phyloP scores from a whole-genome alignment of 2,888 invertebrate species.

The Platerodrilus igneus region DNA sequence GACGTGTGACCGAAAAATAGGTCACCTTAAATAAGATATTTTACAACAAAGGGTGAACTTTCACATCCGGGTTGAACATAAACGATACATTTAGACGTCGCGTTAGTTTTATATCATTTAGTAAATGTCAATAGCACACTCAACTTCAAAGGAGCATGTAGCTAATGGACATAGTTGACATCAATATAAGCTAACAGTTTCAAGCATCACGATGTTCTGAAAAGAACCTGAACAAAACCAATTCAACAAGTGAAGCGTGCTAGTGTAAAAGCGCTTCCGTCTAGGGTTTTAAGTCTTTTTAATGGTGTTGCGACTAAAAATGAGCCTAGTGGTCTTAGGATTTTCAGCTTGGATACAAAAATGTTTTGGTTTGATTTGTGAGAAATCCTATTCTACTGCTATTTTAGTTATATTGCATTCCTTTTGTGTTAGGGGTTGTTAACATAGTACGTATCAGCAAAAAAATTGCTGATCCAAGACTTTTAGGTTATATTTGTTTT shows the following conservation, averaged over 20 bases:
- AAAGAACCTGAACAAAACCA: conserved; percentile 27
- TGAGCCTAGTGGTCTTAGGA: conserved; percentile 12
- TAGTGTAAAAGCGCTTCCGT: conserved; percentile 26
- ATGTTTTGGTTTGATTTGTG: too few relatives aligned
- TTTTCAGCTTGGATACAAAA: too few relatives aligned
- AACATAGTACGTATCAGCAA: too few relatives aligned
- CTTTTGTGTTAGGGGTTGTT: too few relatives aligned
- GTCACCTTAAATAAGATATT: too few relatives aligned
- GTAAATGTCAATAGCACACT: conserved; percentile 21
- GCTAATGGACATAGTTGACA: conserved; percentile 22
- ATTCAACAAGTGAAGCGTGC: conserved; percentile 30
- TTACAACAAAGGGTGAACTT: background rate
- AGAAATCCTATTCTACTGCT: too few relatives aligned
- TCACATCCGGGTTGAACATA: conserved; percentile 10
- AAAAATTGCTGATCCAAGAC: too few relatives aligned
- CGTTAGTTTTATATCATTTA: conserved; percentile 21
- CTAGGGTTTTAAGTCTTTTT: conserved; percentile 13
- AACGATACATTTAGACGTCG: conserved; percentile 13
- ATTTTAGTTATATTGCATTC: too few relatives aligned
- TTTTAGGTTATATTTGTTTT: too few relatives aligned
- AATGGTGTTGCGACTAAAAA: conserved; percentile 11
- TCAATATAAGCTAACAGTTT: conserved; percentile 24
- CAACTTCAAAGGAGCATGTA: conserved; percentile 18
- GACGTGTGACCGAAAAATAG: too few relatives aligned
- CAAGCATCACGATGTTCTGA: conserved; percentile 14